A percentile compares a stretch with the other conserved stretches of the same genome.
These are phyloP conservation scores for Mirounga angustirostris DNA, from an alignment of 2,113 vertebrate species.

Conservation along the genomic window DNA sequence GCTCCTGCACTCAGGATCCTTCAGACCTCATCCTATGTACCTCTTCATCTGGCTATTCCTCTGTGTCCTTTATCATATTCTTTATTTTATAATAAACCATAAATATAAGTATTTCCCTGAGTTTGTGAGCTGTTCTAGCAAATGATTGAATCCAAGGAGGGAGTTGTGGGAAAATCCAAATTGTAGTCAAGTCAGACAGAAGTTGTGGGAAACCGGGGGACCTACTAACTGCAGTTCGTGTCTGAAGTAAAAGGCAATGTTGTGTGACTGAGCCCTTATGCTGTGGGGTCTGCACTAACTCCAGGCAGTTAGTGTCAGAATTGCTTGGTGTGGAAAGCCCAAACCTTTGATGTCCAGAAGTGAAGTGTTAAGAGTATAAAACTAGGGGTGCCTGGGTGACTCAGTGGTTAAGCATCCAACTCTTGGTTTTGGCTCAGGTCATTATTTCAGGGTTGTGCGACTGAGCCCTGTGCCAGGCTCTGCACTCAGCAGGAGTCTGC, in stretches of 20 bases:
- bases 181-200: background rate
- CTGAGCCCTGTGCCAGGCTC: background rate
- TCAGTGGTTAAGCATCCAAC: background rate
- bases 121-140: slow-evolving; percentile 4
- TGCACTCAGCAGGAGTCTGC: background rate
- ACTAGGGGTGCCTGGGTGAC: background rate
- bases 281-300: background rate
- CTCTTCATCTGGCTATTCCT: background rate
- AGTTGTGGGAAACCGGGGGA: background rate
- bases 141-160: background rate
- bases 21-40: background rate
- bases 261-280: background rate
- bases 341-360: background rate
- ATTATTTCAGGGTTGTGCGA: background rate
- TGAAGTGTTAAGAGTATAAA: background rate
- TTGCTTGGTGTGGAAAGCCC: background rate
- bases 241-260: background rate
- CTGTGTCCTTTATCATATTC: background rate
- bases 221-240: background rate
- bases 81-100: background rate
- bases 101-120: background rate
- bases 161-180: background rate
- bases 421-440: background rate
- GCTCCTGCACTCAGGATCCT: background rate
- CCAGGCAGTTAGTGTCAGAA: background rate